Evolutionary conservation across 2,797 vertebrate species (phyloP).

Genomic region (Calcarius lapponicus): DNA sequence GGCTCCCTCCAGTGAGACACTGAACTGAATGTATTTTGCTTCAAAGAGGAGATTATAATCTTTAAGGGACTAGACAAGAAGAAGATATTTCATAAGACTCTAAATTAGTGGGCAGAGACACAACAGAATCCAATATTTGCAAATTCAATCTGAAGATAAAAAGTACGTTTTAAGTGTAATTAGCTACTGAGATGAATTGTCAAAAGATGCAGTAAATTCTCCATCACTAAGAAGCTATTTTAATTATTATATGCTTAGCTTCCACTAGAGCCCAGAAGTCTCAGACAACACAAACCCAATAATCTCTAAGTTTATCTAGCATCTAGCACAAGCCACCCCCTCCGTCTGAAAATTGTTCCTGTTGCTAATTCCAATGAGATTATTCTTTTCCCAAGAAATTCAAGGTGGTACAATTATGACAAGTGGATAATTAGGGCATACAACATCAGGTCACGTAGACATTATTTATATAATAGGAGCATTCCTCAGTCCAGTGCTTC

Average conservation of each 20-base stretch:
- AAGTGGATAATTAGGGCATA: conserved; percentile 11
- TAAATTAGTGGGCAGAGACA: conserved; percentile 49
- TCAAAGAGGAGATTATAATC: conserved; percentile 62
- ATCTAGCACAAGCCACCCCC: neutral
- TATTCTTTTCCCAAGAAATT: neutral
- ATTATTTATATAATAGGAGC: neutral
- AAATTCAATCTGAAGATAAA: conserved; percentile 53
- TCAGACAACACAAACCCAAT: neutral
- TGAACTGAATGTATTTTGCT: conserved; percentile 1
- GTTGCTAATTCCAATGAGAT: conserved; percentile 16
- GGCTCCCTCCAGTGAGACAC: neutral
- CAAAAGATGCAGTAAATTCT: conserved; percentile 47
- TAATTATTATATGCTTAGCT: conserved; percentile 18
- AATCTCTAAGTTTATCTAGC: conserved; percentile 24
- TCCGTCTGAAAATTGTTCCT: neutral
- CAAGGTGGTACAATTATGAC: neutral
- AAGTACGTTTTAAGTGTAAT: conserved; percentile 40
- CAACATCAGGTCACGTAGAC: neutral
- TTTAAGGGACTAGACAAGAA: conserved; percentile 47
- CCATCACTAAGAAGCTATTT: conserved; percentile 36
- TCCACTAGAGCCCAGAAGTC: neutral
- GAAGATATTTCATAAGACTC: conserved; percentile 28
- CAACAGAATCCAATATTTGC: conserved; percentile 46
- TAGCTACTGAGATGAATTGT: conserved; percentile 19
- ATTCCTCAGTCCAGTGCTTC: neutral